Evolutionary conservation across 2,113 vertebrate species (phyloP).

Genomic region (Callopanchax toddi): DNA sequence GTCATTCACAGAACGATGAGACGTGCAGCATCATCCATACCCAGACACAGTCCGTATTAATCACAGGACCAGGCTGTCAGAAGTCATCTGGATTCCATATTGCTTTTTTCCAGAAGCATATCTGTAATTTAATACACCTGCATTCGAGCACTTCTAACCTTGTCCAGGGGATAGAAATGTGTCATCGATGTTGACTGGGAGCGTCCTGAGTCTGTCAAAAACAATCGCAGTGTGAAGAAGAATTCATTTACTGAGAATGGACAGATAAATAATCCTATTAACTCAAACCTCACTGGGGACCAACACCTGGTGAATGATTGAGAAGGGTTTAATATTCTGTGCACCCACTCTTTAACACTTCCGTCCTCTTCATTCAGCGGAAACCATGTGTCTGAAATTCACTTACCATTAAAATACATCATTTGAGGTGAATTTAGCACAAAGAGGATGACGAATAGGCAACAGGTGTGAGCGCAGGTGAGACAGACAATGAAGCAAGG

Average conservation of each 20-base stretch:
- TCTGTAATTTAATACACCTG: constrained; percentile 65
- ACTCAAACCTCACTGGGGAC: constrained; percentile 2
- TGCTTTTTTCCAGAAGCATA: constrained; percentile 52
- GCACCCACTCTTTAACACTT: no score
- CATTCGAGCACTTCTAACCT: constrained; percentile 60
- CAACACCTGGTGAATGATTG: neutral
- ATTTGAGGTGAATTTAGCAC: no score
- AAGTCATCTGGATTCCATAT: constrained; percentile 62
- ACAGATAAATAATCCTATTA: constrained; percentile 48
- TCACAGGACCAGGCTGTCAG: constrained; percentile 34
- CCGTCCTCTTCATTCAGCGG: no score
- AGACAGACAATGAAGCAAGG: no score
- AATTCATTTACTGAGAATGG: constrained; percentile 30
- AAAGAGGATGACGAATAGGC: no score
- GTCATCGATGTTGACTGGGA: constrained; percentile 56
- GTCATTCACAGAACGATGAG: constrained; percentile 41
- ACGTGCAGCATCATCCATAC: constrained; percentile 17
- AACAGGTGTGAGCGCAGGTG: no score
- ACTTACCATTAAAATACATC: no score
- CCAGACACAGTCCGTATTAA: constrained; percentile 39
- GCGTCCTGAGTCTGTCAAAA: constrained; percentile 55
- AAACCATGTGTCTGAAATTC: no score
- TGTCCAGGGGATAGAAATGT: constrained; percentile 65
- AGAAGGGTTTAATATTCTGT: neutral
- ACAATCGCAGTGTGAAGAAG: constrained; percentile 35